Evolutionary conservation across 2,797 vertebrate species (phyloP).

Genomic region (Lacerta viridis): DNA sequence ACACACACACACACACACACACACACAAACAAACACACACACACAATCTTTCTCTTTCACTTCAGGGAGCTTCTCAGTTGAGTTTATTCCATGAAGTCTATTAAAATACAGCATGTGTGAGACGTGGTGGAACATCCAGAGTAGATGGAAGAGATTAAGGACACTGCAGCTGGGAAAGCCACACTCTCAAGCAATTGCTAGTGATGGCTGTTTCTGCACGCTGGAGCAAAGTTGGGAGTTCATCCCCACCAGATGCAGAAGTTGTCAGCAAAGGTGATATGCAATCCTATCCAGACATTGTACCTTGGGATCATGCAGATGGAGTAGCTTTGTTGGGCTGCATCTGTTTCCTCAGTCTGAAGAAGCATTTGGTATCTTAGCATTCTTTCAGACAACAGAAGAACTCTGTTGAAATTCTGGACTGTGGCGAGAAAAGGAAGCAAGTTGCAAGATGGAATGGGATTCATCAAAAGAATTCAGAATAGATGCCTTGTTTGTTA

Average conservation of each 20-base stretch:
- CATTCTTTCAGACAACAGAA: neutral
- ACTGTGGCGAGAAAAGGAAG: neutral
- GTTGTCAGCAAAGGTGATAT: too few relatives aligned
- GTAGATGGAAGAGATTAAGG: conserved; percentile 4
- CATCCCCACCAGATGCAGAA: too few relatives aligned
- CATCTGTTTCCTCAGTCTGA: neutral
- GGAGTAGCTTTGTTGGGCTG: neutral
- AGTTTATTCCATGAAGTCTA: neutral
- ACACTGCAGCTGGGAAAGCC: neutral
- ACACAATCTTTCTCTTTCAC: neutral
- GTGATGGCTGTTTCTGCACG: neutral
- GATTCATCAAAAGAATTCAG: neutral
- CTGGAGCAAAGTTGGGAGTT: neutral
- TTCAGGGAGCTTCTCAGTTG: neutral
- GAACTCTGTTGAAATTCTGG: neutral
- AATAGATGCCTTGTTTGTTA: neutral
- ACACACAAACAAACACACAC: too few relatives aligned
- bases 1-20: too few relatives aligned
- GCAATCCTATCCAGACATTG: neutral
- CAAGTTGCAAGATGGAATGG: neutral
- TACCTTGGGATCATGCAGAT: too few relatives aligned
- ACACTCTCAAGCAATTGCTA: neutral
- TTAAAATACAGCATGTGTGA: neutral
- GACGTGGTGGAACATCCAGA: neutral
- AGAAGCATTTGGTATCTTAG: neutral